A percentile compares a stretch with the other conserved stretches of the same genome.
phyloP scores from a whole-genome alignment of 2,113 vertebrate genomes.

The Esox niger region DNA sequence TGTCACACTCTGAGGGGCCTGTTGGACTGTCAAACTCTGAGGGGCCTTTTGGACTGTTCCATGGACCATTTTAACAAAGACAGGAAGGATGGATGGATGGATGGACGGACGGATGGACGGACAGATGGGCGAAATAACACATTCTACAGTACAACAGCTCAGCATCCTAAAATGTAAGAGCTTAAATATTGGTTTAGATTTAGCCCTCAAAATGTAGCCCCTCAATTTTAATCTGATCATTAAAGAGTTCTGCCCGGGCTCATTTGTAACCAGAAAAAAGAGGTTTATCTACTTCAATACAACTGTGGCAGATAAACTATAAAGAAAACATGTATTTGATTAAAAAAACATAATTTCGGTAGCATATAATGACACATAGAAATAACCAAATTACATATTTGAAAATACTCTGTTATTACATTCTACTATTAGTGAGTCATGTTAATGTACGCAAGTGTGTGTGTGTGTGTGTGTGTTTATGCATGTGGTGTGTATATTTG shows the following conservation, averaged over 20 bases:
- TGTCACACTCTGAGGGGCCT: too few relatives aligned
- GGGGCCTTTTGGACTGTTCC: conserved; percentile 41
- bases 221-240: not conserved
- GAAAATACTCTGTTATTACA: conserved; percentile 26
- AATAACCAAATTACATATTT: not conserved
- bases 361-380: not conserved
- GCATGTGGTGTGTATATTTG: conserved; percentile 28
- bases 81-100: not conserved
- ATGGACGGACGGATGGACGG: not conserved
- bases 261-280: not conserved
- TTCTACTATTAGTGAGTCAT: conserved; percentile 7
- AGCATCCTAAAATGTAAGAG: conserved; percentile 6
- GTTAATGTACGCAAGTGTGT: not conserved
- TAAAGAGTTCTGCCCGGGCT: not conserved
- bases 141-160: conserved; percentile 24
- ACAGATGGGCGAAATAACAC: conserved; percentile 15
- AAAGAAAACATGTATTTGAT: not conserved
- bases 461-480: conserved; percentile 20
- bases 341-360: not conserved
- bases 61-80: conserved; percentile 14
- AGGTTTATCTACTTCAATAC: not conserved
- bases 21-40: conserved; percentile 42
- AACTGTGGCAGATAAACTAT: not conserved
- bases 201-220: too few relatives aligned
- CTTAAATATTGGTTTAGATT: too few relatives aligned